Conservation (phyloP, 2,888 invertebrate genomes). For the Agrochola macilenta region DNA sequence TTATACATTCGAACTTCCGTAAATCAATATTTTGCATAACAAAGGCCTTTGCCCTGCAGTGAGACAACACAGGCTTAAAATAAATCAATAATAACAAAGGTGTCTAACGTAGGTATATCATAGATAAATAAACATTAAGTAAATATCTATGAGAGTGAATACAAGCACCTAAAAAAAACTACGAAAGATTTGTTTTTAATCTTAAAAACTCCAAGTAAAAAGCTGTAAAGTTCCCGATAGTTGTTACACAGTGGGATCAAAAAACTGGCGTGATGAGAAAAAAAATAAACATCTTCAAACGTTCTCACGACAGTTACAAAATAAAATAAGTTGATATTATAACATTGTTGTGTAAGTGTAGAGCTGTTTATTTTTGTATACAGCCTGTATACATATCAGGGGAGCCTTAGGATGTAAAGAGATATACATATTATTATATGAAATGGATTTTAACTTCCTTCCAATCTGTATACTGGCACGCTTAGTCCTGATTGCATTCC, state of each 20-base stretch:
- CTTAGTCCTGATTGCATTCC: slow-evolving; percentile 11
- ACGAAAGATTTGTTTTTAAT: background rate
- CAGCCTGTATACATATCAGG: slow-evolving; percentile 87
- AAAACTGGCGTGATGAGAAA: slow-evolving; percentile 34
- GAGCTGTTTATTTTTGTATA: slow-evolving; percentile 89
- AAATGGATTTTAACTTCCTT: slow-evolving; percentile 66
- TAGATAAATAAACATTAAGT: background rate
- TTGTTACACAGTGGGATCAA: slow-evolving; percentile 34
- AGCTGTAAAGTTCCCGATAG: slow-evolving; percentile 12
- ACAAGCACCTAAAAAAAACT: background rate
- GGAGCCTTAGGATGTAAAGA: slow-evolving; percentile 83
- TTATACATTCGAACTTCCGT: background rate
- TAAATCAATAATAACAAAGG: background rate
- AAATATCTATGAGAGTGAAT: too few relatives aligned
- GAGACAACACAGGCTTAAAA: too few relatives aligned
- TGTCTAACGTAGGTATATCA: background rate
- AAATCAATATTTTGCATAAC: background rate
- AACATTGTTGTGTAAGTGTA: slow-evolving; percentile 82
- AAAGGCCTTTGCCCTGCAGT: too few relatives aligned
- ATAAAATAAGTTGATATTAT: slow-evolving; percentile 60
- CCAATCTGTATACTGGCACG: slow-evolving; percentile 61
- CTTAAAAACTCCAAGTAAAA: background rate
- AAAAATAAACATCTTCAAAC: slow-evolving; percentile 1
- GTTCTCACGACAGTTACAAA: slow-evolving; percentile 42
- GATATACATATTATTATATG: slow-evolving; percentile 66